Conservation (phyloP, 2,797 vertebrate species). For the Allobates femoralis region DNA sequence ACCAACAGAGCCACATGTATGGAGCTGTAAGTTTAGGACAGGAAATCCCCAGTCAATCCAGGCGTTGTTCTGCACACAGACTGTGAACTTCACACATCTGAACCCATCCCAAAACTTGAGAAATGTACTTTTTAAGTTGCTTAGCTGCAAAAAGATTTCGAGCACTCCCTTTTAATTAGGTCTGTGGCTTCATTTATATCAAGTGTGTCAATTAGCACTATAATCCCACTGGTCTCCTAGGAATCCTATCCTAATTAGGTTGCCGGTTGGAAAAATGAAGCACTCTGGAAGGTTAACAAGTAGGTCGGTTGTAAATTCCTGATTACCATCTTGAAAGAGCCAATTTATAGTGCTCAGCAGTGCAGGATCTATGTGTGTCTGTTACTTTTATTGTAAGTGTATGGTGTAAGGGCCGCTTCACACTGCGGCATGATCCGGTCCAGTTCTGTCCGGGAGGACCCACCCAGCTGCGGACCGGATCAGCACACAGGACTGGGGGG, state of each 20-base stretch:
- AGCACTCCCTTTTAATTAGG: neutral
- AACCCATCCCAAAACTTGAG: too few species aligned
- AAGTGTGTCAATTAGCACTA: slow-evolving; percentile 51
- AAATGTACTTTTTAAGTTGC: neutral
- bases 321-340: neutral
- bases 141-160: neutral
- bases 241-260: slow-evolving; percentile 51
- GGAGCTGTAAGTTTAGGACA: too few species aligned
- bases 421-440: too few species aligned
- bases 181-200: slow-evolving; percentile 14
- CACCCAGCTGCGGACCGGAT: too few species aligned
- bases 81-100: too few species aligned
- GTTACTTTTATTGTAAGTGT: too few species aligned
- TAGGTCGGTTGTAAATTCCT: slow-evolving; percentile 40
- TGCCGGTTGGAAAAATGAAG: slow-evolving; percentile 25
- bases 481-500: too few species aligned
- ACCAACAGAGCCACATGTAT: too few species aligned
- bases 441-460: too few species aligned
- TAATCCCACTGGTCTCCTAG: slow-evolving; percentile 32
- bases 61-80: too few species aligned
- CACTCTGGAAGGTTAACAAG: slow-evolving; percentile 44
- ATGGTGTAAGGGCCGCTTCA: too few species aligned
- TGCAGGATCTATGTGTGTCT: neutral
- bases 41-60: too few species aligned
- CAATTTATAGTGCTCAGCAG: neutral